phyloP scores from a whole-genome alignment of 2,113 vertebrate species.

The Ciconia maguari region DNA sequence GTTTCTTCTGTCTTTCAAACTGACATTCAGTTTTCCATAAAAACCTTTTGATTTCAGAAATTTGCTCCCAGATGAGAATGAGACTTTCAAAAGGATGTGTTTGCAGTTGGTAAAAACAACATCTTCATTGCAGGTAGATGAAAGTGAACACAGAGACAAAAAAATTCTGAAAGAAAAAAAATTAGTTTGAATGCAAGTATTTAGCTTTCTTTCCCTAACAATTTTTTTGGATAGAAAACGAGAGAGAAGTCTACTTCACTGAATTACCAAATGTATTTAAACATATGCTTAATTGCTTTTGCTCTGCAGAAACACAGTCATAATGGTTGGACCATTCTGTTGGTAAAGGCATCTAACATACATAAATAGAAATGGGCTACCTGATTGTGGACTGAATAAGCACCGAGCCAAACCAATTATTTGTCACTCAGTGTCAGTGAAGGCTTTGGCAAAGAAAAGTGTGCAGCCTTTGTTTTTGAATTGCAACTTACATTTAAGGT shows the following conservation, averaged over 20 bases:
- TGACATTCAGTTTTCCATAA: neutral
- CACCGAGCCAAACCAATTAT: neutral
- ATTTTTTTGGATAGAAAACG: neutral
- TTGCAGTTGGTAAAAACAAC: neutral
- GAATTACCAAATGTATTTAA: neutral
- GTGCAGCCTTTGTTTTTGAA: neutral
- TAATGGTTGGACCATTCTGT: neutral
- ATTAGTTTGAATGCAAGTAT: neutral
- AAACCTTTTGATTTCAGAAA: constrained; percentile 23
- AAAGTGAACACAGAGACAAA: neutral
- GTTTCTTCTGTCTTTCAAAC: neutral
- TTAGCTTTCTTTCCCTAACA: neutral
- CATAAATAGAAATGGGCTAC: neutral
- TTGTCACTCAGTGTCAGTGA: neutral
- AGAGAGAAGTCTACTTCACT: neutral
- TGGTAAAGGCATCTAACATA: neutral
- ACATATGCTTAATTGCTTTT: neutral
- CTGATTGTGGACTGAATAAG: neutral
- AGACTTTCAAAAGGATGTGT: neutral
- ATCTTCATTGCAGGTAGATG: neutral
- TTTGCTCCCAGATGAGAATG: neutral
- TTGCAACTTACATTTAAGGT: neutral
- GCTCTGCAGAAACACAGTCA: neutral
- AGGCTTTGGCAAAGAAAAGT: neutral
- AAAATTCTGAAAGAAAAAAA: neutral